Evolutionary conservation across 2,888 invertebrate genomes (phyloP).

Genomic region (Sepioteuthis lessoniana): DNA sequence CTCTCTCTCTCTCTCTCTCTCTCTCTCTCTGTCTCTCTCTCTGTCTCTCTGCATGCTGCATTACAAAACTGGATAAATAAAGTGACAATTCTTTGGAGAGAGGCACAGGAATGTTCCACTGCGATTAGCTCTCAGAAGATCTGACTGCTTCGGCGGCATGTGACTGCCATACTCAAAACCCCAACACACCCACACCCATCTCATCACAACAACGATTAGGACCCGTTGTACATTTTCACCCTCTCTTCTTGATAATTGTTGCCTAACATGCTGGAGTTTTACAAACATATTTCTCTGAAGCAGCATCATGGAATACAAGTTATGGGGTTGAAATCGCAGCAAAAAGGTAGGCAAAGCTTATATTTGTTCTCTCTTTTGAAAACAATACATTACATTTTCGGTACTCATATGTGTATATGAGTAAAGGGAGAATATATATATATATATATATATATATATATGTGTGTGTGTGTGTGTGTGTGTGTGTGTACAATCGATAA

Average conservation of each 20-base stretch:
- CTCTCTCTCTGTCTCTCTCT: neutral
- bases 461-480: too few relatives aligned
- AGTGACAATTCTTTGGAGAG: neutral
- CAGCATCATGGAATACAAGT: constrained; percentile 4
- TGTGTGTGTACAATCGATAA: too few relatives aligned
- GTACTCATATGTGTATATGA: too few relatives aligned
- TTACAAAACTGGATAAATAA: neutral
- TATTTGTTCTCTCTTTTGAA: neutral
- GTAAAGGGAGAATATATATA: too few relatives aligned
- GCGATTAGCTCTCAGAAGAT: neutral
- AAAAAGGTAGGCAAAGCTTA: neutral
- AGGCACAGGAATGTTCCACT: neutral
- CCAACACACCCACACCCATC: too few relatives aligned
- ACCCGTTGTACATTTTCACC: neutral
- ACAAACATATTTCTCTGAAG: constrained; percentile 33
- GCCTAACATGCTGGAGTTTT: constrained; percentile 10
- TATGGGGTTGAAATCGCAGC: neutral
- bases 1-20: constrained; percentile 6
- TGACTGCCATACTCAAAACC: too few relatives aligned
- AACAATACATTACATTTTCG: too few relatives aligned
- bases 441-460: too few relatives aligned
- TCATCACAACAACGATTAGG: too few relatives aligned
- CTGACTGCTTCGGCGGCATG: neutral
- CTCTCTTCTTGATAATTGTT: neutral
- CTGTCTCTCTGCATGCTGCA: neutral